Base-by-base conservation (phyloP, 2,888 invertebrate genomes). In the Exephanes ischioxanthus region DNA sequence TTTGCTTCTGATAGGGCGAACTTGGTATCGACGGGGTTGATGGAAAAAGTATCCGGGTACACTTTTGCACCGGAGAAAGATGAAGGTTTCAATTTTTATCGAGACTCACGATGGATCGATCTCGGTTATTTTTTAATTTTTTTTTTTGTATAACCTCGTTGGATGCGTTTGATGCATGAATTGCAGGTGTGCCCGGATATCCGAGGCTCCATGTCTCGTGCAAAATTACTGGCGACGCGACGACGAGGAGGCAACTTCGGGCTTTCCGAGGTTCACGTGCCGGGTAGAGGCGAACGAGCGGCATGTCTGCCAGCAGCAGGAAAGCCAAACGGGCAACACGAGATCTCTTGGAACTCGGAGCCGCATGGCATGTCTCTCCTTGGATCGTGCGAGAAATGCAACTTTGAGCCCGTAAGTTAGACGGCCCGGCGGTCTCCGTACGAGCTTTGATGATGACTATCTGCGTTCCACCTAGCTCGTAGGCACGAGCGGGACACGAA, bases 291-390 rank as follows among this genome's bases (percentile, higher is more conserved):
- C 53, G 19, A 11, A 58, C 22, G 72, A 83, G 48, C 58, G 55
- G 67, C 67, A 78, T 77, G 78, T 78, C 72, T 55, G 72, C 22
- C 55, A 48, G 48, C 55, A 37, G 67, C 66, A 77, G 72, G 51
- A 77, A 58, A 61, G 58, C 22, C 48, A 66, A 66, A 11, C 33
- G 26, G n/a, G 53, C 37, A 66, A 67, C 77, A 78, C 77, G 82
- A 78, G 67, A 78, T 83, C 77, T 83, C 77, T 53, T 30, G 77
- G 72, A 83, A 77, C 77, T 72, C 67, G 72, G 45, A 7, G 67
- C 45, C 41, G 61, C 73, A 55, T 77, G 45, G 71, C 82, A 68
- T 82, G 76, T 77, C 53, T 77, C 53, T 63, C 26, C 75, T 63
- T 11, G 53, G 26, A 70, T 63, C 55, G 45, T 63, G 81, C 71